Conservation (phyloP, 1,140 invertebrate genomes). For the Eciton burchellii region DNA sequence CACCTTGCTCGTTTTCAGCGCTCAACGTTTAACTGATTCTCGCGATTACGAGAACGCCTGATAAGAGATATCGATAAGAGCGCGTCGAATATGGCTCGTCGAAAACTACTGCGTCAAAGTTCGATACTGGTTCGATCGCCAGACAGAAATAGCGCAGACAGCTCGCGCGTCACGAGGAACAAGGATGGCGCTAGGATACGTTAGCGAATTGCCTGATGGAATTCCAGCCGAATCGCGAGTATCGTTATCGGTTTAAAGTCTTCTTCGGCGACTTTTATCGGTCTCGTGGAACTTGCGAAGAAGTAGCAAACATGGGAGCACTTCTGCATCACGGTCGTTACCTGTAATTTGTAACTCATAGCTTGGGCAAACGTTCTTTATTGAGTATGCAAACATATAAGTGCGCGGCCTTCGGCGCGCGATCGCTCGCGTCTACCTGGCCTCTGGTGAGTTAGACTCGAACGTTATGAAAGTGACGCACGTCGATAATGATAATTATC, state of each 20-base stretch:
- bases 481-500: slow-evolving; percentile 20
- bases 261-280: background rate
- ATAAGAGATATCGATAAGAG: too few species aligned
- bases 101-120: background rate
- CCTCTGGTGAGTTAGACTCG: slow-evolving; percentile 11
- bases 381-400: slow-evolving; percentile 72
- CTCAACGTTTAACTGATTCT: too few species aligned
- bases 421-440: slow-evolving; percentile 19
- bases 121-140: background rate
- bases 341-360: slow-evolving; percentile 25
- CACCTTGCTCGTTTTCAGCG: too few species aligned
- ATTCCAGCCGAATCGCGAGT: background rate
- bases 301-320: slow-evolving; percentile 7
- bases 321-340: background rate
- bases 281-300: background rate
- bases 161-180: background rate
- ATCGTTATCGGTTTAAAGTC: slow-evolving; percentile 2
- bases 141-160: too few species aligned
- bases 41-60: too few species aligned
- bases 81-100: too few species aligned
- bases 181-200: background rate
- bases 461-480: slow-evolving; percentile 1
- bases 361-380: slow-evolving; percentile 21
- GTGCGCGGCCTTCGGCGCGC: slow-evolving; percentile 32
- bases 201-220: slow-evolving; percentile 14